Evolutionary conservation across 2,113 vertebrate species (phyloP), one percentile per base, ranked within the genome.

Genomic region (Malurus elegans): DNA sequence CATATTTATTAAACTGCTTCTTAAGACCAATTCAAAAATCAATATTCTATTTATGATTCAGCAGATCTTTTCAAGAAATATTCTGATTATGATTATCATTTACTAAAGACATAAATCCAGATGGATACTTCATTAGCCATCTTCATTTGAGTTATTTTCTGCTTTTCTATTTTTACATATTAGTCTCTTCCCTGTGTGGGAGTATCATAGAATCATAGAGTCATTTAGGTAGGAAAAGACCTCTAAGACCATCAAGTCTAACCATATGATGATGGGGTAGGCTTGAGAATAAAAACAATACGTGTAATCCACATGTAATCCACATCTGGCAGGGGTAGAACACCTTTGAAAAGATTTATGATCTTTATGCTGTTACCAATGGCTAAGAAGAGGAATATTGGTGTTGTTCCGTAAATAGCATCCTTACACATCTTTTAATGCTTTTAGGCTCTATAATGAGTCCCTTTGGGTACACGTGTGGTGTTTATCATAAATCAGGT

Each of bases 291-390:
- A 34, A 65, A 56, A 81, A 73, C 28, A 60, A 60, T 32, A 9
- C 12, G 12, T 1, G 4, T 71, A 3, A 5, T n/a, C 28, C 15
- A 45, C 17, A 72, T 1, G 4, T 71, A 3, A 5, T n/a, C 28
- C 15, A 45, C 17, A 72, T 8, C 10, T 2, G 3, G 11, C 6
- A 51, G 14, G 4, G 5, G 2, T 29, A 75, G 8, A 78, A 53
- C 18, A 36, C 3, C 10, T 51, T 81, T 70, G 38, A 36, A 57
- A 74, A 58, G 2, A 31, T 58, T 54, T 62, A 19, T 3, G 6
- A 45, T 38, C 10, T 50, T 88, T 26, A 32, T 61, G 8, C 4
- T 80, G 51, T 72, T 79, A 54, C 15, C 14, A 56, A 4, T 31
- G 54, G 3, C 20, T 95, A 64, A 75, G 54, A 40, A 61, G 18